Evolutionary conservation across 2,888 invertebrate genomes (phyloP), one percentile per base, ranked within the genome.

Genomic region (Rambutsinella grinnellia): DNA sequence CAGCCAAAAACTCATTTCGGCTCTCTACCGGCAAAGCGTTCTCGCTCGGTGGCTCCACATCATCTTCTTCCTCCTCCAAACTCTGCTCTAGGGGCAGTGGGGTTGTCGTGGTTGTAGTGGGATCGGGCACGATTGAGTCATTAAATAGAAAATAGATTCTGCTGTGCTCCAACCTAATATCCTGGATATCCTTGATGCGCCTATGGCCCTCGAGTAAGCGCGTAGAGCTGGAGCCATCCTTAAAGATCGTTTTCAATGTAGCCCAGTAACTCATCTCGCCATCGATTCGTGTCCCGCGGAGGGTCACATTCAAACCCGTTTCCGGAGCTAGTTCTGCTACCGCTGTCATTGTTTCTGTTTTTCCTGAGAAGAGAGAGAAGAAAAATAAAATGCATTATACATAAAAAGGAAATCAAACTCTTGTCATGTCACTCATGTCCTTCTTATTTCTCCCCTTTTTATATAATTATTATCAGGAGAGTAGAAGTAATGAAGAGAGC

Each of bases 261-360:
- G 92, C 94, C 26, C 89, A 89, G 85, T 94, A 95, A 28, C 92
- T 93, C 0, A 92, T 90, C 82, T 94, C 94, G 66, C 91, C 89
- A 76, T 92, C 91, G 0, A 93, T 92, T 84, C 91, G 90, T 85
- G 92, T 92, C 1, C 93, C 94, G 63, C 88, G 89, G 19, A 95
- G 89, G 0, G 93, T 93, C 0, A 94, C 93, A 86, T 95, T 94
- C 62, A 94, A 91, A 1, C 92, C 94, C 0, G 94, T 94, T 27
- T 93, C 94, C 2, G 93, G 92, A 85, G 91, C 90, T 69, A 95
- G 87, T 84, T 89, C 90, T 76, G 91, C 89, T 85, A 91, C 90
- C 19, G 92, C 89, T 19, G 81, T 80, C 75, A 82, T 78, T 26
- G 80, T 79, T 23, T 80, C 82, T 15, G 80, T 79, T 71, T 81